Percentiles rank a stretch among this genome's conserved stretches.
Conservation (phyloP, 1,140 invertebrate genomes). For the Cotesia typhae region DNA sequence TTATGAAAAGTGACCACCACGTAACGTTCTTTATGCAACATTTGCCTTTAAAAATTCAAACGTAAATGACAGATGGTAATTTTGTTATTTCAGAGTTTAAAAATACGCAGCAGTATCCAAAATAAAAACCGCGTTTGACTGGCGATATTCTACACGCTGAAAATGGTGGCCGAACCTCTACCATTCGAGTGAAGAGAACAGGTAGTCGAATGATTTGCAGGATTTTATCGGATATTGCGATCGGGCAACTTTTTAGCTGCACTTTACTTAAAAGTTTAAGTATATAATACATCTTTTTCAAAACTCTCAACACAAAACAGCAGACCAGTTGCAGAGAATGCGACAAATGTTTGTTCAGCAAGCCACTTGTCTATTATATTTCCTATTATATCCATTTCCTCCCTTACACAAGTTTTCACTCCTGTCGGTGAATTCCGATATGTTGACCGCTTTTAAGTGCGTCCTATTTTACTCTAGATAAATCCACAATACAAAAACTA, state of each 20-base stretch:
- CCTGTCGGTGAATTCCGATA: conserved; percentile 51
- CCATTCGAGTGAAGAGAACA: conserved; percentile 42
- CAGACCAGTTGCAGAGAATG: neutral
- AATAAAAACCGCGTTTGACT: conserved; percentile 3
- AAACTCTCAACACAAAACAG: no score
- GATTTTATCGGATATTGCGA: conserved; percentile 57
- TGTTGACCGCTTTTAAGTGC: conserved; percentile 53
- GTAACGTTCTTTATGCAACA: neutral
- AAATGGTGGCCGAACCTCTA: neutral
- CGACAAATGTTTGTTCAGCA: conserved; percentile 23
- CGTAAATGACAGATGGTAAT: neutral
- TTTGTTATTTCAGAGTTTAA: neutral
- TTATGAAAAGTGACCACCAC: no score
- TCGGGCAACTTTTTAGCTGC: conserved; percentile 41
- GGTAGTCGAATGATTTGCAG: conserved; percentile 65
- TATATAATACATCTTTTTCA: neutral
- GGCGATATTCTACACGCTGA: neutral
- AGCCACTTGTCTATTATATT: conserved; percentile 31
- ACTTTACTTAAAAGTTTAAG: no score
- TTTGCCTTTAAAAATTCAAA: neutral
- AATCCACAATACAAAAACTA: conserved; percentile 2
- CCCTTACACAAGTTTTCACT: neutral
- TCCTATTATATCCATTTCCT: no score
- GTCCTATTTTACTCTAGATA: neutral
- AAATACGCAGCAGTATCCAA: no score